Base-by-base conservation (phyloP, 2,888 invertebrate genomes). In the Philaethria dido region DNA sequence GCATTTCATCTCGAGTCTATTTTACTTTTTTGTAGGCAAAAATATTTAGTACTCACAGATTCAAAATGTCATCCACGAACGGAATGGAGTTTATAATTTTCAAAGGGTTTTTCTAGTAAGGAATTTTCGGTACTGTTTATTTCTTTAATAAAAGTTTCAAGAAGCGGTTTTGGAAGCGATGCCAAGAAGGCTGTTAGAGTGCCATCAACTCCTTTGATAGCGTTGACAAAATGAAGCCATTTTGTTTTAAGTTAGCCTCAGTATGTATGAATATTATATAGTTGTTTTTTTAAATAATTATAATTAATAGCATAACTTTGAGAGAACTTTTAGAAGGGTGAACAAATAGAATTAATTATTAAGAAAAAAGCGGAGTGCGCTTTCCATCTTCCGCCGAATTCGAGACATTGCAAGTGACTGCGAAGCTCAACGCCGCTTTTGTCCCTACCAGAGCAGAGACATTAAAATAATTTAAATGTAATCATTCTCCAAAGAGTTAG, bases 151-250 rank as follows among this genome's bases (percentile, higher is more conserved):
- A n/a, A n/a, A 52, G 16, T 52, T 52, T 33, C 16, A 52, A 52
- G 29, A 25, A 52, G 52, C 16, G 52, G 52, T 33, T 29, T n/a
- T 29, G 52, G 29, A 52, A 52, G 52, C 52, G 52, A n/a, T 52
- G 52, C 52, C 52, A 29, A 52, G 52, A 52, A n/a, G 52, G 29
- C 52, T 52, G 52, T 52, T 52, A 52, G 52, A 52, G 52, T 52
- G 52, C 29, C 52, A 52, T 52, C 52, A 29, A 52, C 29, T 52
- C 16, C 52, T 52, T 52, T 29, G 52, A 52, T 33, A 52, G 16
- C 52, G 29, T 52, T 52, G 29, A 52, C 52, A 52, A 52, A 52
- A 52, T 52, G 16, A 52, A 52, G 52, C 33, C 33, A 11, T 33
- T 29, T 33, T 29, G 33, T 52, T 52, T 52, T 29, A 50, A 50